Base-by-base conservation (phyloP, 2,888 invertebrate genomes). In the Thelaira solivaga region DNA sequence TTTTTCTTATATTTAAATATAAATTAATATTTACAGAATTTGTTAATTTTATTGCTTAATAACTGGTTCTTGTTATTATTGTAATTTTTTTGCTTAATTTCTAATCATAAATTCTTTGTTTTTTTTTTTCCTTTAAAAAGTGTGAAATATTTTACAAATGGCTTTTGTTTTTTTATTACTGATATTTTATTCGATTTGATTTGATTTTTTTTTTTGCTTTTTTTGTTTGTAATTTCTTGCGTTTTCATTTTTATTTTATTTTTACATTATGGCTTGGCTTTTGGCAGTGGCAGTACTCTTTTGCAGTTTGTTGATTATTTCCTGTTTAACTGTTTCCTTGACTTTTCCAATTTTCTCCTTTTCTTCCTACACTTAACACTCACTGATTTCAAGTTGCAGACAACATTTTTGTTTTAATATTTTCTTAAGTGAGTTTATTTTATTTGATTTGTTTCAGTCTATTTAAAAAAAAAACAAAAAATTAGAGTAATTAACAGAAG, bases 71-170 rank as follows among this genome's bases (percentile, higher is more conserved):
- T 16, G 2, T 43, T 22, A 55, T n/a, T 43, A 31, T 59, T 39
- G 22, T 47, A 43, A 18, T 62, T 34, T 31, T 43, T 55, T 68
- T 16, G 39, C 24, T 59, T 45, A 47, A 8, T 16, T 55, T 24
- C 26, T 61, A 49, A 59, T 11, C 2, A 57, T 74, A 61, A 49
- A 51, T 55, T 22, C 36, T 61, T 53, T 67, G 43, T 43, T 55
- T 22, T 31, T 61, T 53, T 67, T 45, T 51, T 69, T 53, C 34
- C 49, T 64, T 61, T 72, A 55, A 72, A 65, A 75, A 80, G 76
- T 68, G 75, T 80, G 82, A 84, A 87, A 85, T 86, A 85, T 83
- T 87, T 86, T 87, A 86, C 86, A 86, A 86, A 84, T 85, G 83
- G n/a, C 82, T 65, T 83, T 79, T 84, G 83, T 36, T 82, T 68